These are phyloP conservation scores for Paracentrotus lividus DNA, from an alignment of 53 echinoderm and acorn worm genomes.

Conservation along the genomic window DNA sequence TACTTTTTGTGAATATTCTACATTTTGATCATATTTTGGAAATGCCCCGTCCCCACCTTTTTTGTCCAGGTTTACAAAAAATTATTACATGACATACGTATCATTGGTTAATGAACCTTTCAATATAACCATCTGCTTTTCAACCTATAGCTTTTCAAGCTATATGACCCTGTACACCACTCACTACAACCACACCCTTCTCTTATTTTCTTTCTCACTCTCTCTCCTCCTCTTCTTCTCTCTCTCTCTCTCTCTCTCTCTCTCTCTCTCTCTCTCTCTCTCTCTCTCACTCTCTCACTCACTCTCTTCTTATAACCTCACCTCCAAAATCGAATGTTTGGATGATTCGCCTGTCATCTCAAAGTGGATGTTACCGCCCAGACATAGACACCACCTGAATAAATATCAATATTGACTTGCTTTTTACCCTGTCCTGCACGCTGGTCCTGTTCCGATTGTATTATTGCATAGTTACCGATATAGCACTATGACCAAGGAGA, in stretches of 20 bases:
- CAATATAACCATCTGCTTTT: no score
- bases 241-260: neutral
- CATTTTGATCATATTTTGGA: no score
- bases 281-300: neutral
- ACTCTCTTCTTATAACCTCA: neutral
- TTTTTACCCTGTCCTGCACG: neutral
- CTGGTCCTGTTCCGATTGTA: neutral
- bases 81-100: no score
- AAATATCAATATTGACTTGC: conserved; percentile 22
- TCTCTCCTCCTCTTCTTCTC: neutral
- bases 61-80: neutral
- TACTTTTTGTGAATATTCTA: no score
- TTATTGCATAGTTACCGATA: neutral
- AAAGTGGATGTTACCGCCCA: conserved; percentile 1
- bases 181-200: neutral
- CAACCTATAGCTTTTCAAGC: no score
- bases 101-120: no score
- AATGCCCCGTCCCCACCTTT: neutral
- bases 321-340: neutral
- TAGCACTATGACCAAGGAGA: neutral
- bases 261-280: neutral
- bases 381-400: conserved; percentile 29
- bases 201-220: neutral
- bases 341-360: conserved; percentile 17
- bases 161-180: no score